These are phyloP conservation scores for Zosterops lateralis DNA, from an alignment of 2,113 vertebrate genomes.

Conservation along the genomic window DNA sequence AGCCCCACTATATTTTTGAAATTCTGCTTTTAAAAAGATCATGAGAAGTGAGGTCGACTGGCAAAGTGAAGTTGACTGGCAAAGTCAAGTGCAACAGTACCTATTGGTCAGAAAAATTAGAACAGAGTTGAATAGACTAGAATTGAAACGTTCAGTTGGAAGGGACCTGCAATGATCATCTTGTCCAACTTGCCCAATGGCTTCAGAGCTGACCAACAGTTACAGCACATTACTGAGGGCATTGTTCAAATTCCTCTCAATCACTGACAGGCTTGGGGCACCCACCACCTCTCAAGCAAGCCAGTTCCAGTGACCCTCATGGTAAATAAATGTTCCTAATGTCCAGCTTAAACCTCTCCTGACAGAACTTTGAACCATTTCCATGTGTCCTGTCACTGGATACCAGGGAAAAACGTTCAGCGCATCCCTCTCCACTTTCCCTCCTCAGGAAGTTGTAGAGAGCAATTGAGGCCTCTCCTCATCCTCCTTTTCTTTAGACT, in stretches of 20 bases:
- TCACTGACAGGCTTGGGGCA: neutral
- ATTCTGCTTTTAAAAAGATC: neutral
- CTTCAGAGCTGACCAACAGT: neutral
- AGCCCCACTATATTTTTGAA: neutral
- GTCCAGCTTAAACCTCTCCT: neutral
- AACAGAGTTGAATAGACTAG: neutral
- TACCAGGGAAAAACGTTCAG: neutral
- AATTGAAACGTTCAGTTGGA: neutral
- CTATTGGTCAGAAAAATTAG: neutral
- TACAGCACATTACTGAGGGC: neutral
- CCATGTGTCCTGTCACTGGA: accelerated
- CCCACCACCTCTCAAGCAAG: neutral
- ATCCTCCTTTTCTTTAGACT: neutral
- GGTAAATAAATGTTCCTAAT: neutral
- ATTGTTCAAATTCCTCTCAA: neutral
- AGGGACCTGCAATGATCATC: neutral
- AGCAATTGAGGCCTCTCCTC: neutral
- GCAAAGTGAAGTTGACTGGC: neutral
- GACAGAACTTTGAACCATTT: neutral
- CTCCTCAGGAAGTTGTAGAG: neutral
- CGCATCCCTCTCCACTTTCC: neutral
- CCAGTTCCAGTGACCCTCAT: neutral
- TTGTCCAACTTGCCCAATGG: accelerated
- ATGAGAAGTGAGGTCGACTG: neutral
- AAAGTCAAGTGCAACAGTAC: neutral